A percentile compares a stretch with the other conserved stretches of the same genome.
These are phyloP conservation scores for Rhinoraja longicauda DNA, from an alignment of 2,797 vertebrate species.

Conservation along the genomic window DNA sequence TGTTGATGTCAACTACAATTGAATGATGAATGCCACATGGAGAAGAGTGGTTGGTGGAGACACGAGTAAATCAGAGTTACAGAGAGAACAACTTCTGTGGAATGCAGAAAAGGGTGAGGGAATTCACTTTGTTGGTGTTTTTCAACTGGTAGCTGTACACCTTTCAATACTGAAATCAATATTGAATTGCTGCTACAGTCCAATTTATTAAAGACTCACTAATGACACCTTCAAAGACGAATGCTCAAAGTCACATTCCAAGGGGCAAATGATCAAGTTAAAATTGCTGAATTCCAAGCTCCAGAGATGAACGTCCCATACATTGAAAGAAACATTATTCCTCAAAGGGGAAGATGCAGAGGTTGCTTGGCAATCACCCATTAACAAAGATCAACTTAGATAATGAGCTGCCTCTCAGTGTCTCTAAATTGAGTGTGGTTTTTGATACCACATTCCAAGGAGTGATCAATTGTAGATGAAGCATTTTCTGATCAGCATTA, in stretches of 20 bases:
- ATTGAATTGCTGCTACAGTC: background rate
- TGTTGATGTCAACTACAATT: no score
- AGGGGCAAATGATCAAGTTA: background rate
- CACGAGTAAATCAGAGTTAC: no score
- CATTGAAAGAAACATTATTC: background rate
- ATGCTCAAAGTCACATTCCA: background rate
- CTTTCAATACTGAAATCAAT: background rate
- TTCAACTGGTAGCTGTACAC: background rate
- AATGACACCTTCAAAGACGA: background rate
- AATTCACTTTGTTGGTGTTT: background rate
- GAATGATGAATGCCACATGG: no score
- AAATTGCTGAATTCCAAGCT: background rate
- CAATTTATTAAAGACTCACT: background rate
- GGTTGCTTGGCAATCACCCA: background rate
- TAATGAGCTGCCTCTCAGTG: background rate
- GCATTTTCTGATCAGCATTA: background rate
- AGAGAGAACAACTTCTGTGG: no score
- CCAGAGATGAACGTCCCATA: background rate
- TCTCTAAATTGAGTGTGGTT: background rate
- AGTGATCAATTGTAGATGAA: background rate
- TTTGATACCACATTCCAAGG: background rate
- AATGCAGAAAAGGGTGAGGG: no score
- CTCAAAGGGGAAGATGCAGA: background rate
- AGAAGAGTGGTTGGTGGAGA: no score
- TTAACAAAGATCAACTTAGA: background rate